Evolutionary conservation across 2,888 invertebrate genomes (phyloP).

Genomic region (Serrognathus titanus): DNA sequence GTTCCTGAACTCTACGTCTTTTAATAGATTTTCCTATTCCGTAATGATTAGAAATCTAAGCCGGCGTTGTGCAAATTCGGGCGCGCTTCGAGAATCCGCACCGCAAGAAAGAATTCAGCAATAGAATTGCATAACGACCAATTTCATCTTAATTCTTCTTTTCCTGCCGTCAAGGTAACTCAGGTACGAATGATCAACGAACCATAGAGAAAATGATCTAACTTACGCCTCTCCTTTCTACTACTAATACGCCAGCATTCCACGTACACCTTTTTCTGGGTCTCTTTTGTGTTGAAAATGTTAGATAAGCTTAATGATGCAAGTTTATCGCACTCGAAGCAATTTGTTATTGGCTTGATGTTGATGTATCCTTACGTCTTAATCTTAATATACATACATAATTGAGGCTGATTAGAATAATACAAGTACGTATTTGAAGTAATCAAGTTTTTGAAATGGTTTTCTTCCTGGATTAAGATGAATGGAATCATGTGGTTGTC

Average conservation of each 20-base stretch:
- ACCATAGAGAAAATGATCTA: conserved; percentile 15
- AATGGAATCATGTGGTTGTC: no score
- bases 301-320: not conserved
- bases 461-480: no score
- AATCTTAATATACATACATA: no score
- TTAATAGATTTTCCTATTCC: no score
- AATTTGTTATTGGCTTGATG: no score
- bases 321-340: not conserved
- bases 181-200: conserved; percentile 7
- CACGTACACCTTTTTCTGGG: not conserved
- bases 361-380: no score
- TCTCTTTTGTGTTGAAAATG: conserved; percentile 7
- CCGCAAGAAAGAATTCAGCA: no score
- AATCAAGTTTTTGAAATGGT: no score
- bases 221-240: conserved; percentile 7
- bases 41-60: no score
- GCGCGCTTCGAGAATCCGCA: not conserved
- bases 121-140: conserved; percentile 6
- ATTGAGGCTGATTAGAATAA: no score
- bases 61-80: not conserved
- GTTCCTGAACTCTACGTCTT: no score
- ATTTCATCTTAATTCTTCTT: conserved; percentile 13
- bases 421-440: no score
- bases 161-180: conserved; percentile 11
- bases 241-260: conserved; percentile 9